A percentile compares a stretch with the other conserved stretches of the same genome.
Conservation (phyloP, 2,113 vertebrate species). For the Dasyurus viverrinus region DNA sequence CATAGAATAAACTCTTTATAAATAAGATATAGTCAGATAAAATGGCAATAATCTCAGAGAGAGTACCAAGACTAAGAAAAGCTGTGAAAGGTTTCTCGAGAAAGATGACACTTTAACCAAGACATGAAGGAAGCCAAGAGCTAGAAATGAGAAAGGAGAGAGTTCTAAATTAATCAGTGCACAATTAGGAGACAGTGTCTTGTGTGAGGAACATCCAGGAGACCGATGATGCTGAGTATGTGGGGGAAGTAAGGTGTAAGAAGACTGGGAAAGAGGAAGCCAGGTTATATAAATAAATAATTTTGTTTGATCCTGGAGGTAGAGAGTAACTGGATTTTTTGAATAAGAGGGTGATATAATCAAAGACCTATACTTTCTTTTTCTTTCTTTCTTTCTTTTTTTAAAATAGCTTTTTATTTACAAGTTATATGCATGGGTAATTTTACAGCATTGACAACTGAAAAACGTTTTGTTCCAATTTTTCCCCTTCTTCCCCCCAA, state of each 20-base stretch:
- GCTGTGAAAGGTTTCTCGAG: no score
- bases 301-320: neutral
- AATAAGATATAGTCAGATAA: neutral
- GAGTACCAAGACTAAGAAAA: neutral
- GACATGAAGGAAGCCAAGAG: neutral
- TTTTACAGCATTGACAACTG: no score
- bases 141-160: neutral
- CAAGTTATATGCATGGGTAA: no score
- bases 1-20: neutral
- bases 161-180: neutral
- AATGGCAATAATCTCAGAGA: neutral
- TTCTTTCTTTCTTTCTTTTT: neutral
- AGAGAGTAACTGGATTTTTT: neutral
- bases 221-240: neutral
- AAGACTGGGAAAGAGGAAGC: neutral
- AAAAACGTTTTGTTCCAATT: no score
- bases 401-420: no score
- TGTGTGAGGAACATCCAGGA: neutral
- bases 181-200: neutral
- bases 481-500: no score
- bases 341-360: neutral
- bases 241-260: neutral
- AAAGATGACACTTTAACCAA: neutral
- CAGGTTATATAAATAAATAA: neutral
- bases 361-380: neutral